A percentile compares a stretch with the other conserved stretches of the same genome.
phyloP scores from a whole-genome alignment of 2,888 invertebrate genomes.

The Eilema griseolum region DNA sequence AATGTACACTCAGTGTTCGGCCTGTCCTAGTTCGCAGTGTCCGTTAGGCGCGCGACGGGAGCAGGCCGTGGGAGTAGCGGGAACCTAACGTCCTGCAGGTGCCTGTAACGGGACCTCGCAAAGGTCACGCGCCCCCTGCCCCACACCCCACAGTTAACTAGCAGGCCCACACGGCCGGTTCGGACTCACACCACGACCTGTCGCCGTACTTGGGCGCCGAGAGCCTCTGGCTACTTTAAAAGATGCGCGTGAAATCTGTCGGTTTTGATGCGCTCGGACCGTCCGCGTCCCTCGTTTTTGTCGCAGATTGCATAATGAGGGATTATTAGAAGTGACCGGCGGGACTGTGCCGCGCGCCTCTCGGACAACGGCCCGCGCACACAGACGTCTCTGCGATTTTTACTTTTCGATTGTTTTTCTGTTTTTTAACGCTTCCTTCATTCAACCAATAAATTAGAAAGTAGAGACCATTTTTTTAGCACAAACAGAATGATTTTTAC shows the following conservation, averaged over 20 bases:
- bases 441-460: conserved; percentile 78
- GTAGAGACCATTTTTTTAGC: conserved; percentile 53
- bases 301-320: conserved; percentile 26
- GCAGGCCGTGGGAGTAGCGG: conserved; percentile 58
- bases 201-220: no score
- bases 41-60: conserved; percentile 16
- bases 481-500: conserved; percentile 58
- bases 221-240: conserved; percentile 21
- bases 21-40: background rate
- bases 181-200: background rate
- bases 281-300: conserved; percentile 25
- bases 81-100: conserved; percentile 72
- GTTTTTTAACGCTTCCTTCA: conserved; percentile 59
- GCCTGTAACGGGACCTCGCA: conserved; percentile 72
- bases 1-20: no score
- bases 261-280: conserved; percentile 21
- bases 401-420: conserved; percentile 64
- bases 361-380: conserved; percentile 34
- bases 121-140: conserved; percentile 66
- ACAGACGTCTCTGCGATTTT: conserved; percentile 58
- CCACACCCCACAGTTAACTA: conserved; percentile 20
- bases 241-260: conserved; percentile 26
- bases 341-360: background rate
- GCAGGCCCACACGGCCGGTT: background rate
- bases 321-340: conserved; percentile 31